Evolutionary conservation across 1,140 invertebrate species (phyloP), one percentile per base, ranked within the genome.

Genomic region (Sitophilus oryzae): DNA sequence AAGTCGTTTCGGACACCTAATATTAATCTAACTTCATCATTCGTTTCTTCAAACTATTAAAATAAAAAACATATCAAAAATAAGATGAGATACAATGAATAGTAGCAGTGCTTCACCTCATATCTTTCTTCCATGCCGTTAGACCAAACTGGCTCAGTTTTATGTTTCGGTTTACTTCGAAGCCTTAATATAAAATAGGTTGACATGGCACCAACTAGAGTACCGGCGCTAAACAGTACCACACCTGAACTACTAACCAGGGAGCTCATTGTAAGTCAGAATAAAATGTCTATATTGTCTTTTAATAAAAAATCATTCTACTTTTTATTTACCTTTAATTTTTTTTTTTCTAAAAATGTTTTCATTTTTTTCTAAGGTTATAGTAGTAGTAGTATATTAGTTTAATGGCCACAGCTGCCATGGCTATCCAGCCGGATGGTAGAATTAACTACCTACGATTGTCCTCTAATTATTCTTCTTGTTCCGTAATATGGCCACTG

Each of bases 1-100:
- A 97, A 74, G 70, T 97, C 93, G 67, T 82, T 91, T 66, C 92
- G 77, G 2, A 95, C 86, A 18, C 94, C 85, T 40, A 97, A 70
- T 1, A 94, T 86, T 71, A 96, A 73, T 76, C 93, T 93, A 53
- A 81, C 83, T 64, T 85, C 81, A 56, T 71, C 67, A 45, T 60
- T 59, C 2, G 61, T 61, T 43, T 67, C 64, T 25, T 64, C 64
- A 61, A 71, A 71, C 69, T 71, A 57, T 20, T 58, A 61, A 25
- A 42, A 52, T 38, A 42, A 23, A 22, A 4, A 37, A 37, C n/a
- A 37, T 23, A 6, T 37, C 23, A 10, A 36, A 6, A 21, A 10
- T 58, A 3, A 44, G 44, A 21, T 51, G 2, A 47, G 19, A 15
- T 18, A 21, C 15, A 51, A 41, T 45, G 43, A n/a, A n/a, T n/a